Conservation (phyloP, 2,888 invertebrate genomes). For the Eristalis arbustorum region DNA sequence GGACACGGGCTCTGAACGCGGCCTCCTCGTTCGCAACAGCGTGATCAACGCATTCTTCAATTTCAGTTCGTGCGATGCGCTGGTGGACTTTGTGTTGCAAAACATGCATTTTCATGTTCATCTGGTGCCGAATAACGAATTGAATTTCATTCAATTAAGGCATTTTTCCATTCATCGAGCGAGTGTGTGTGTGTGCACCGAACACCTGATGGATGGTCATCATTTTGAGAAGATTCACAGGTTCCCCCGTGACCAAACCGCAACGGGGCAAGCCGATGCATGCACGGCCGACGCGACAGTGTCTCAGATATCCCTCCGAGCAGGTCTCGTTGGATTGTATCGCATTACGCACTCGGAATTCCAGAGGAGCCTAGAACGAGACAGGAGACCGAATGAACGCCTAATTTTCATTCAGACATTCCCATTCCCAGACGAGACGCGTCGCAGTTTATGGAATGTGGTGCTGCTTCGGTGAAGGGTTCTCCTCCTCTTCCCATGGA, state of each 20-base stretch:
- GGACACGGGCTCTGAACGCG: not conserved
- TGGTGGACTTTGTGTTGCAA: not conserved
- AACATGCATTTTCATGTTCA: constrained; percentile 48
- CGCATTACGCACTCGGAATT: constrained; percentile 41
- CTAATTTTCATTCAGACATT: constrained; percentile 57
- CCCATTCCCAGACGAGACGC: not conserved
- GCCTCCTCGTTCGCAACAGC: not conserved
- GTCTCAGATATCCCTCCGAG: not conserved
- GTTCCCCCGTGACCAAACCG: not conserved
- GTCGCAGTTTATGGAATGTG: constrained; percentile 6
- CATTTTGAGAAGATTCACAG: constrained; percentile 46
- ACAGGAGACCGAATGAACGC: not conserved
- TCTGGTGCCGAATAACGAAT: constrained; percentile 27
- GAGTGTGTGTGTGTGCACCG: not conserved
- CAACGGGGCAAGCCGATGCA: not conserved
- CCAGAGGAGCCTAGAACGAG: not conserved
- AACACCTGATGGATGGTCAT: constrained; percentile 58
- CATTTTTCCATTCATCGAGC: constrained; percentile 20
- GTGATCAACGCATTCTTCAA: not conserved
- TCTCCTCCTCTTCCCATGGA: constrained; percentile 12
- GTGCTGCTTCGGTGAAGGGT: constrained; percentile 32
- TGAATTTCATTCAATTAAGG: constrained; percentile 51
- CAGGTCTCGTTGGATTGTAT: constrained; percentile 8
- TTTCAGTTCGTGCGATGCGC: not conserved
- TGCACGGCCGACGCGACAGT: constrained; percentile 21